Percentiles rank a stretch among this genome's conserved stretches.
Evolutionary conservation across 1,140 invertebrate species (phyloP).

Genomic region (Magallana ariakensis): DNA sequence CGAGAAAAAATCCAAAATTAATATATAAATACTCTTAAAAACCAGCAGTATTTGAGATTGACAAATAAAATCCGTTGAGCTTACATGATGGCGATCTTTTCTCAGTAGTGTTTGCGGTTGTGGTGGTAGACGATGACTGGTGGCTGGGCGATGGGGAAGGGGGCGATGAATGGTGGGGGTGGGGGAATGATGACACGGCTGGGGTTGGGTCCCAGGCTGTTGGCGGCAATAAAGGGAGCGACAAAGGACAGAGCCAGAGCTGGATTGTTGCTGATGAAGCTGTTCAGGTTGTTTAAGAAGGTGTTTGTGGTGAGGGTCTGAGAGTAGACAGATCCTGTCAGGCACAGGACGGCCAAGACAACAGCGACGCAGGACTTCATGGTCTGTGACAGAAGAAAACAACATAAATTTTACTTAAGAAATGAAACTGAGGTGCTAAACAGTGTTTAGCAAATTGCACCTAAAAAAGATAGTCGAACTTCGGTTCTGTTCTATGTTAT

Average conservation of each 20-base stretch:
- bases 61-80: background rate
- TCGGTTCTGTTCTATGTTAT: too few relatives aligned
- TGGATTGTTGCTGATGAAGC: conserved; percentile 1
- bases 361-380: background rate
- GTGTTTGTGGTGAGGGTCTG: background rate
- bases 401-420: too few relatives aligned
- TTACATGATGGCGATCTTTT: background rate
- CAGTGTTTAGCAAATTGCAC: too few relatives aligned
- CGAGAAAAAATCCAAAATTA: too few relatives aligned
- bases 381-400: too few relatives aligned
- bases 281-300: background rate
- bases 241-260: background rate
- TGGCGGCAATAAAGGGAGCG: background rate
- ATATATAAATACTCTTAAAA: too few relatives aligned
- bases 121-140: background rate
- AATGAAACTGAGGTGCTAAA: too few relatives aligned
- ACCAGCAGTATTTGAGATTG: too few relatives aligned
- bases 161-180: background rate
- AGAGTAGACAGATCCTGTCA: background rate
- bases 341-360: conserved; percentile 17
- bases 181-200: conserved; percentile 1
- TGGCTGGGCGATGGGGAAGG: background rate
- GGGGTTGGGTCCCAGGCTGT: conserved; percentile 10
- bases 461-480: too few relatives aligned
- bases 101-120: background rate